Percentiles rank a stretch among this genome's conserved stretches.
These are phyloP conservation scores for Ladona fulva DNA, from an alignment of 1,140 invertebrate species.

Conservation along the genomic window DNA sequence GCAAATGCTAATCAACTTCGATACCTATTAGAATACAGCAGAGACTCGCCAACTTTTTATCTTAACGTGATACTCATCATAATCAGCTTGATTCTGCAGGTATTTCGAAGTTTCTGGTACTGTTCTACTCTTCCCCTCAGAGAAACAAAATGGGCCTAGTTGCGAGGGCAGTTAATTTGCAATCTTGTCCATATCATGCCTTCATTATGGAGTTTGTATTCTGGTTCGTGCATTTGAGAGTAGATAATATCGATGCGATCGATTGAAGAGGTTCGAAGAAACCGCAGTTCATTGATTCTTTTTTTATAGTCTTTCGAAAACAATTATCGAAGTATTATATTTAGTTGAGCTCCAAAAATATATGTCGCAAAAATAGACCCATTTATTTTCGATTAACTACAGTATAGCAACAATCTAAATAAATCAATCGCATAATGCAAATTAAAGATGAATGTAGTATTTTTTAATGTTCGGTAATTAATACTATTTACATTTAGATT, in stretches of 20 bases:
- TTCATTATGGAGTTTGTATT: neutral
- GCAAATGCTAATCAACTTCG: slow-evolving; percentile 36
- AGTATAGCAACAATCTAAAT: too few relatives aligned
- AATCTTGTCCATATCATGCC: neutral
- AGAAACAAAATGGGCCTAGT: neutral
- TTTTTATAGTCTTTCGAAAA: too few relatives aligned
- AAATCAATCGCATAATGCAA: too few relatives aligned
- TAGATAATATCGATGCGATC: neutral
- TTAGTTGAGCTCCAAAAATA: too few relatives aligned
- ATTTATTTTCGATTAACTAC: too few relatives aligned
- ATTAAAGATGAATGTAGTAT: too few relatives aligned
- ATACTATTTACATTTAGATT: too few relatives aligned
- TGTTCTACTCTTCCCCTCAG: neutral
- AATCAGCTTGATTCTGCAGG: slow-evolving; percentile 48
- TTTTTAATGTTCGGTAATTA: too few relatives aligned
- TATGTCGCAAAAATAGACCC: too few relatives aligned
- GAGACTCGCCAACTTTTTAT: slow-evolving; percentile 43
- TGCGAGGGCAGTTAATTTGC: neutral
- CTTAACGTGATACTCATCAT: slow-evolving; percentile 44
- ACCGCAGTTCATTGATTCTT: too few relatives aligned
- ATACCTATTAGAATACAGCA: slow-evolving; percentile 38
- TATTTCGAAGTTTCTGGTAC: slow-evolving; percentile 16
- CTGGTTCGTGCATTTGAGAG: neutral
- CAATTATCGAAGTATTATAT: too few relatives aligned
- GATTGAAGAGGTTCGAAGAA: too few relatives aligned